Conservation (phyloP, 2,113 vertebrate species). For the Rutilus rutilus region DNA sequence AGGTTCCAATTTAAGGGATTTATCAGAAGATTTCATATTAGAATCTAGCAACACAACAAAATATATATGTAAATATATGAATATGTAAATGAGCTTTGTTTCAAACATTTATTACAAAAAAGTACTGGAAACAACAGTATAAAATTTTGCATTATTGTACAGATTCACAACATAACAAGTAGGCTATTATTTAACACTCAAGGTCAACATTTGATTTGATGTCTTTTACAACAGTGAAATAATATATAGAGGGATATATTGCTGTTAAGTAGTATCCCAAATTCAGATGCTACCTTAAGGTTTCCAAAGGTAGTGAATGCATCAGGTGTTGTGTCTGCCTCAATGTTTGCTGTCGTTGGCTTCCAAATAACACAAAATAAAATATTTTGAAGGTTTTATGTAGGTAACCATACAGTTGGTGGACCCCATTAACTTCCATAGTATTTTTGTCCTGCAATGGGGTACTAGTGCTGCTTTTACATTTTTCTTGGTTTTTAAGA, state of each 20-base stretch:
- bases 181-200: background rate
- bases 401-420: no score
- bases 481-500: no score
- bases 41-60: no score
- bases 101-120: background rate
- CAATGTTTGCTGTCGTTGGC: background rate
- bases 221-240: background rate
- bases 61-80: no score
- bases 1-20: no score
- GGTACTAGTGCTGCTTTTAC: no score
- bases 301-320: background rate
- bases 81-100: background rate
- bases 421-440: no score
- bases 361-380: background rate
- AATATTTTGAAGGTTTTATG: no score
- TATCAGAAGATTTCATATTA: no score
- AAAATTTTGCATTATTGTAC: background rate
- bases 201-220: background rate
- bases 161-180: background rate
- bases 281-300: background rate
- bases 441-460: no score
- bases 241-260: background rate
- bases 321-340: background rate
- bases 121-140: background rate
- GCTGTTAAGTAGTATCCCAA: no score